phyloP scores from a whole-genome alignment of 2,113 vertebrate species.

The Astur gentilis region DNA sequence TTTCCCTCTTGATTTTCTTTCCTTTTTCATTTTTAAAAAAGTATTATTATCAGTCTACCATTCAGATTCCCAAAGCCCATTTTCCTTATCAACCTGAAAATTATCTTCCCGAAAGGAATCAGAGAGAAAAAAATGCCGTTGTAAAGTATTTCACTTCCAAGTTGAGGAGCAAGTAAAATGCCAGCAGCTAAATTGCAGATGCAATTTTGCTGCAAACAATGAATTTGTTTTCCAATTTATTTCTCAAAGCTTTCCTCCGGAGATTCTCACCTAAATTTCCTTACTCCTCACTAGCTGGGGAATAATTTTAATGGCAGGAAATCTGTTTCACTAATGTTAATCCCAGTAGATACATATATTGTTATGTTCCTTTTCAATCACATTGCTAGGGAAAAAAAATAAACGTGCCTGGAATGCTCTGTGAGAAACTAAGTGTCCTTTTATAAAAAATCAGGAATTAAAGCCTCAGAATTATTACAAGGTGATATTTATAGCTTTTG shows the following conservation, averaged over 20 bases:
- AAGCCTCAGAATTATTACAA: background rate
- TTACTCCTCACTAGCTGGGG: background rate
- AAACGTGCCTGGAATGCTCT: background rate
- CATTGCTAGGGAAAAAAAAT: background rate
- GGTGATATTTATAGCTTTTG: background rate
- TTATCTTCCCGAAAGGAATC: background rate
- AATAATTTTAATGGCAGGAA: background rate
- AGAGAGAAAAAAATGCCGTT: background rate
- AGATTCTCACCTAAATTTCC: background rate
- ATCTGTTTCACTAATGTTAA: slow-evolving; percentile 1
- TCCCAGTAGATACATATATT: background rate
- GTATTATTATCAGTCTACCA: background rate
- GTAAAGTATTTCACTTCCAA: background rate
- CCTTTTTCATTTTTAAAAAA: background rate
- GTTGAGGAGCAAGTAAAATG: background rate
- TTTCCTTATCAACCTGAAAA: background rate
- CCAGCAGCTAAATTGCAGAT: background rate
- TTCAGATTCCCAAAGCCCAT: background rate
- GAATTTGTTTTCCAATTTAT: slow-evolving; percentile 3
- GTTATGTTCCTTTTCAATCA: background rate
- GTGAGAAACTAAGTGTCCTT: background rate
- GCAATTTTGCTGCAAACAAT: background rate
- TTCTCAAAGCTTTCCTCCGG: background rate
- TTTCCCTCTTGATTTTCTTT: background rate
- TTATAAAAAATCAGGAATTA: background rate